These are phyloP conservation scores for Brachirus orientalis DNA, from an alignment of 2,113 vertebrate species.

Conservation along the genomic window DNA sequence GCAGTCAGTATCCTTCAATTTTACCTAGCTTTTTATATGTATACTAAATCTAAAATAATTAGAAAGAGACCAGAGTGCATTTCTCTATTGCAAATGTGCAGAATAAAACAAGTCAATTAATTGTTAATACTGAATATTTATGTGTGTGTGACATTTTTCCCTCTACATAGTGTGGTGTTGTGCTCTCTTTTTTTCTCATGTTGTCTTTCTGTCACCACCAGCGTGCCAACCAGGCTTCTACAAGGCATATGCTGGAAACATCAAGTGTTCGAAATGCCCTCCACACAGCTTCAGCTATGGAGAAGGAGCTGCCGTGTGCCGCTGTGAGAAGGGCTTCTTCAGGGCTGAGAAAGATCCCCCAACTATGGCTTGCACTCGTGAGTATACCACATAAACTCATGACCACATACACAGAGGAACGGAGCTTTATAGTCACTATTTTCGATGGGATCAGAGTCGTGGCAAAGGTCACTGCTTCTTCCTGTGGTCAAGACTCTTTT, in stretches of 20 bases:
- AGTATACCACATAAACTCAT: no score
- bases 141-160: no score
- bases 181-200: neutral
- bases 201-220: constrained; percentile 69
- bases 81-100: neutral
- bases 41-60: no score
- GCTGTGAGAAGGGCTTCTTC: constrained; percentile 92
- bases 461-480: no score
- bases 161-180: no score
- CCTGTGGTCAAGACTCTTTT: no score
- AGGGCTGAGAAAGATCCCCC: constrained; percentile 93
- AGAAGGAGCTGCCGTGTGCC: constrained; percentile 90
- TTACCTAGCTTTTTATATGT: no score
- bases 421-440: no score
- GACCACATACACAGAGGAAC: no score
- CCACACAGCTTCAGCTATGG: constrained; percentile 89
- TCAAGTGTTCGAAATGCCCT: constrained; percentile 95
- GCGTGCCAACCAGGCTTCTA: constrained; percentile 94
- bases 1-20: neutral
- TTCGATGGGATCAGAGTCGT: no score
- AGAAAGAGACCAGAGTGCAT: neutral
- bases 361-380: constrained; percentile 96
- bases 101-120: neutral
- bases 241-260: constrained; percentile 93
- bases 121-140: neutral